A percentile compares a stretch with the other conserved stretches of the same genome.
phyloP scores from a whole-genome alignment of 2,113 vertebrate genomes.

The Gracilinanus agilis region DNA sequence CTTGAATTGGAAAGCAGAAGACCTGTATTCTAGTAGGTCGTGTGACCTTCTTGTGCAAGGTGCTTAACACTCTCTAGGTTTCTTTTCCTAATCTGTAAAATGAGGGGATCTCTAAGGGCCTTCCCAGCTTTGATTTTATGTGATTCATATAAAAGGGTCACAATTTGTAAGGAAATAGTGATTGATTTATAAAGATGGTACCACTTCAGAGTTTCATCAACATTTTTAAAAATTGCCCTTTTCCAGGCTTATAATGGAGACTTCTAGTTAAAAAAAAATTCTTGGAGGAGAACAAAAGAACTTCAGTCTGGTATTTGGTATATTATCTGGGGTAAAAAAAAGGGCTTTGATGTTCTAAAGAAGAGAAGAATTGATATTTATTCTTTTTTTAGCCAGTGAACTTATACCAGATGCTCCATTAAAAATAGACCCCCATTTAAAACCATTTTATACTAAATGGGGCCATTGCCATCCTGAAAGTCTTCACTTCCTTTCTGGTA shows the following conservation, averaged over 20 bases:
- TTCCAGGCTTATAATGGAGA: neutral
- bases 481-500: slow-evolving; percentile 36
- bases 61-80: neutral
- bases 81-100: neutral
- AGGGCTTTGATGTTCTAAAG: slow-evolving; percentile 58
- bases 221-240: slow-evolving; percentile 4
- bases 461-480: neutral
- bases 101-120: neutral
- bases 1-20: neutral
- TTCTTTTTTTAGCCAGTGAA: slow-evolving; percentile 39
- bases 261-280: slow-evolving; percentile 28
- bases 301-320: slow-evolving; percentile 45
- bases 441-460: slow-evolving; percentile 33
- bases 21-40: neutral
- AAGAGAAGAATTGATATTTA: slow-evolving; percentile 51
- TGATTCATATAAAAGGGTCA: neutral
- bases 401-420: slow-evolving; percentile 63
- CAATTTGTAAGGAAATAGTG: neutral
- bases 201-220: slow-evolving; percentile 27
- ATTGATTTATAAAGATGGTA: neutral
- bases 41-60: neutral
- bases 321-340: slow-evolving; percentile 47
- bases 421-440: slow-evolving; percentile 15
- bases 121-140: neutral
- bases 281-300: slow-evolving; percentile 49